A percentile compares a stretch with the other conserved stretches of the same genome.
Conservation (phyloP, 1,140 invertebrate genomes). For the Pseudomyrmex flavicornis region DNA sequence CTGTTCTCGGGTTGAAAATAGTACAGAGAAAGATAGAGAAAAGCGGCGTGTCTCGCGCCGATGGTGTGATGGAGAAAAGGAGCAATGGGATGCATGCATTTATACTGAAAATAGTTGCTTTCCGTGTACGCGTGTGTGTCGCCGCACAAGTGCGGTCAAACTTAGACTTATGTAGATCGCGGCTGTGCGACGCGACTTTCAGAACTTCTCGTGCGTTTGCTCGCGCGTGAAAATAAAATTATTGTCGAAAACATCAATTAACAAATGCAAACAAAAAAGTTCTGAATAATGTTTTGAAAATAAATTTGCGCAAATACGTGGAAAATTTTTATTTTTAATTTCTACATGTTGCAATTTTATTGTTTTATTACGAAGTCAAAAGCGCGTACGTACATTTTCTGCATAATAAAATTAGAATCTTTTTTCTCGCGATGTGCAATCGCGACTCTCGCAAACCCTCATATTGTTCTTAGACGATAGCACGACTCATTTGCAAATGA, state of each 20-base stretch:
- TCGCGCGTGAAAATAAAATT: slow-evolving; percentile 12
- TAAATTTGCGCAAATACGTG: neutral
- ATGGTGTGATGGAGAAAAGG: slow-evolving; percentile 45
- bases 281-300: neutral
- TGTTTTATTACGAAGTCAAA: too few species aligned
- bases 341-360: too few species aligned
- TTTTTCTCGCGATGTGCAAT: neutral
- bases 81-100: slow-evolving; percentile 27
- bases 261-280: slow-evolving; percentile 7
- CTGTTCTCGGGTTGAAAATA: slow-evolving; percentile 54
- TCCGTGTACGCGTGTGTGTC: too few species aligned
- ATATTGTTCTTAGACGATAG: neutral
- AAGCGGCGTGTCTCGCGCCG: slow-evolving; percentile 3
- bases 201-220: slow-evolving; percentile 10
- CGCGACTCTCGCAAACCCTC: neutral
- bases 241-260: slow-evolving; percentile 33
- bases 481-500: slow-evolving; percentile 57
- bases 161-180: slow-evolving; percentile 25
- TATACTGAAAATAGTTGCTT: slow-evolving; percentile 79
- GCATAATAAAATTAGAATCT: neutral
- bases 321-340: neutral
- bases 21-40: slow-evolving; percentile 51
- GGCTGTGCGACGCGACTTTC: slow-evolving; percentile 20
- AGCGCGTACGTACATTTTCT: too few species aligned
- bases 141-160: slow-evolving; percentile 48